phyloP scores from a whole-genome alignment of 2,888 invertebrate genomes.

The Bugula neritina region DNA sequence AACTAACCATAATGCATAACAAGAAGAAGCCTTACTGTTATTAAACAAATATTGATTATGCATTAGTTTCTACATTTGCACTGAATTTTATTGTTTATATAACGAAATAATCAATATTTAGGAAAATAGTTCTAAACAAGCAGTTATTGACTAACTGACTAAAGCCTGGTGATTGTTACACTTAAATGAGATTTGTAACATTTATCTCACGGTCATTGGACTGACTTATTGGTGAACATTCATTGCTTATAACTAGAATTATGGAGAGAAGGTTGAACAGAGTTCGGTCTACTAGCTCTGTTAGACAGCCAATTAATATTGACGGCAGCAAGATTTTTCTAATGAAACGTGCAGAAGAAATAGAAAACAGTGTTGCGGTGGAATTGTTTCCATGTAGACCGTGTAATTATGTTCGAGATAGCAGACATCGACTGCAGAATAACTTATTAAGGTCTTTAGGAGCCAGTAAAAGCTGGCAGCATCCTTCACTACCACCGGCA shows the following conservation, averaged over 20 bases:
- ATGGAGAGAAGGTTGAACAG: background rate
- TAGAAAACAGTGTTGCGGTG: background rate
- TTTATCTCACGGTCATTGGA: background rate
- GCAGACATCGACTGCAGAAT: conserved; percentile 12
- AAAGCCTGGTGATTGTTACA: background rate
- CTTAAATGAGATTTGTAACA: background rate
- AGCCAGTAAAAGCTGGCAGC: background rate
- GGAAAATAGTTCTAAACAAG: background rate
- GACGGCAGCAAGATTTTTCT: background rate
- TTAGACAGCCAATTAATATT: background rate
- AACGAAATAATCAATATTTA: background rate
- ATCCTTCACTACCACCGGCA: background rate
- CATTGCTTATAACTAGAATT: no score
- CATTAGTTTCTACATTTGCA: background rate
- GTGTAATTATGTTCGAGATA: conserved; percentile 19
- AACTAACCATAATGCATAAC: no score
- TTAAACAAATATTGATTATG: background rate
- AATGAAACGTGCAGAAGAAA: background rate
- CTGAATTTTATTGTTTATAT: background rate
- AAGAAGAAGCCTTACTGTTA: no score
- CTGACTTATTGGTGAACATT: background rate
- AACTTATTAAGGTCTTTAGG: conserved; percentile 1
- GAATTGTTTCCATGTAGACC: conserved; percentile 14
- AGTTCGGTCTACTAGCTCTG: background rate
- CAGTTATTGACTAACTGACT: background rate